A percentile compares a stretch with the other conserved stretches of the same genome.
Conservation (phyloP, 2,797 vertebrate species). For the Busarellus nigricollis region DNA sequence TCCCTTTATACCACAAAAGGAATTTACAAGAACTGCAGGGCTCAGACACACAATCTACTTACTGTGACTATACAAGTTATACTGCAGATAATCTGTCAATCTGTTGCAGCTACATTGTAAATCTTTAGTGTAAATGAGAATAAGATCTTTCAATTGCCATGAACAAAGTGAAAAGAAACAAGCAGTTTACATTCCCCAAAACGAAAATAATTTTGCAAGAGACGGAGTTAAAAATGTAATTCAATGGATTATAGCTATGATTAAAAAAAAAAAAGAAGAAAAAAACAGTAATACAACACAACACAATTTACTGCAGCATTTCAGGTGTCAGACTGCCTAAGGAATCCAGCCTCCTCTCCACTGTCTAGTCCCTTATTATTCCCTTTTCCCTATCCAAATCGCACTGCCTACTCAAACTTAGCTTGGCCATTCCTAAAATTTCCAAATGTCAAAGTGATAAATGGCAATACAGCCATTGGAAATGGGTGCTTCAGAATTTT, state of each 20-base stretch:
- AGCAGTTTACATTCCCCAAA: neutral
- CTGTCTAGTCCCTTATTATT: neutral
- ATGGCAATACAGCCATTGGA: neutral
- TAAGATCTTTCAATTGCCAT: neutral
- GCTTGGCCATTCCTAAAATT: neutral
- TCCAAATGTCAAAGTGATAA: neutral
- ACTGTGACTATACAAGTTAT: neutral
- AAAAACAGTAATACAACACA: neutral
- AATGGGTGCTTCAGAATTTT: neutral
- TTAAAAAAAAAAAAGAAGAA: neutral
- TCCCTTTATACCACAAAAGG: neutral
- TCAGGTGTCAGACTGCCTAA: neutral
- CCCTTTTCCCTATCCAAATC: neutral
- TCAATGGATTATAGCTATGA: neutral
- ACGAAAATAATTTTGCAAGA: neutral
- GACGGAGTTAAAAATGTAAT: neutral
- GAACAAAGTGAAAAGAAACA: neutral
- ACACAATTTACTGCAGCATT: neutral
- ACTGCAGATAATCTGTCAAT: neutral
- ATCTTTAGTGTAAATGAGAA: neutral
- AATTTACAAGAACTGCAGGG: slow-evolving; percentile 1
- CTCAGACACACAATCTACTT: neutral
- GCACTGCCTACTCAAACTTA: neutral
- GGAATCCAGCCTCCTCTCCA: neutral
- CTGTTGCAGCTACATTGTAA: neutral